Base-by-base conservation (phyloP, 2,113 vertebrate genomes). In the Cygnus buccinator region DNA sequence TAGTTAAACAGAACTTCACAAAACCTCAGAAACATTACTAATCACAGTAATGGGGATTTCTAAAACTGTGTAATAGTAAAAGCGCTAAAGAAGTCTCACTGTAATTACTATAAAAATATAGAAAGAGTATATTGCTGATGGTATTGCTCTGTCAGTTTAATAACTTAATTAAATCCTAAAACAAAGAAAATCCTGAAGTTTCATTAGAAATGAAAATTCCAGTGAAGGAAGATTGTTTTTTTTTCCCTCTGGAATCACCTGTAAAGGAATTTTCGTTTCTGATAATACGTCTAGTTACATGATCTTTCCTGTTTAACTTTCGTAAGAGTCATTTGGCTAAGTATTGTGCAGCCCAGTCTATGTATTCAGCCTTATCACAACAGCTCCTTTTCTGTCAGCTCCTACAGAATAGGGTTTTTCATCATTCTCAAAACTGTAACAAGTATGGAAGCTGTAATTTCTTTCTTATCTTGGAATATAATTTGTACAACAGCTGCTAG, bases 401-500 rank as follows among this genome's bases (percentile, higher is more conserved):
- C 28, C 46, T 78, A 1, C n/a, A 73, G 35, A 61, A 62, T 9
- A 90, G 33, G 5, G 12, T 1, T 48, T 93, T 96, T 83, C 67
- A 75, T 93, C 58, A 76, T 82, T 85, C 54, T 80, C 67, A 87
- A 43, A 83, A 66, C 55, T 94, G 65, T 86, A 77, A 39, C 76
- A 84, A 41, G 84, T 74, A 22, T 71, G 81, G 73, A 95, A 92
- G 79, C 75, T 89, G 55, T 87, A 66, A 89, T 89, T 90, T 93
- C 62, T 63, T 72, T 84, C 87, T 86, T 66, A 89, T 96, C 93
- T 85, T 89, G 84, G 79, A 89, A 91, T 94, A 80, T 92, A 94
- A 97, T 98, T 97, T 97, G 95, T 97, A 91, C 94, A 97, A 97
- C 90, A 96, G 96, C 95, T 71, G 78, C 95, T 97, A 73, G 91